phyloP scores from a whole-genome alignment of 2,888 invertebrate genomes.

The Polia nebulosa region DNA sequence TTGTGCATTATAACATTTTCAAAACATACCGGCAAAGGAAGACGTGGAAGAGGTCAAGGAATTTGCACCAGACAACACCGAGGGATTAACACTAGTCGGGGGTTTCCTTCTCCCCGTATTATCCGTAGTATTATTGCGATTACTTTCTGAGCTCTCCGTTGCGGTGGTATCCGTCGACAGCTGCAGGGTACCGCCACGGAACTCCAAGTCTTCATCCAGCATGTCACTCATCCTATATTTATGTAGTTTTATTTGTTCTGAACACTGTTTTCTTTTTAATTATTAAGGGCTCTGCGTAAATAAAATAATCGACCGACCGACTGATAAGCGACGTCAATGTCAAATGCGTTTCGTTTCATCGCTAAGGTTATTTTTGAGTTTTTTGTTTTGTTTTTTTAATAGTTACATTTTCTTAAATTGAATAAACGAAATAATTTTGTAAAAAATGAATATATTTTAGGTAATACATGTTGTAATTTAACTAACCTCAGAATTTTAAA shows the following conservation, averaged over 20 bases:
- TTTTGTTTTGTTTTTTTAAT: not conserved
- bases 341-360: slow-evolving; percentile 62
- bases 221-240: slow-evolving; percentile 82
- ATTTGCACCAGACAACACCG: slow-evolving; percentile 87
- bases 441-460: too few species aligned
- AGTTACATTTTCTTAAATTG: not conserved
- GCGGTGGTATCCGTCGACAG: slow-evolving; percentile 79
- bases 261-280: slow-evolving; percentile 50
- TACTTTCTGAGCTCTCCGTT: slow-evolving; percentile 71
- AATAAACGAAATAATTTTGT: not conserved
- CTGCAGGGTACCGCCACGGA: slow-evolving; percentile 90
- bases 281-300: slow-evolving; percentile 72
- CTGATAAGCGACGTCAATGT: slow-evolving; percentile 70
- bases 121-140: slow-evolving; percentile 71
- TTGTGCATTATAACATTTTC: slow-evolving; percentile 23
- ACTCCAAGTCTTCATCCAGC: slow-evolving; percentile 91
- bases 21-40: slow-evolving; percentile 83
- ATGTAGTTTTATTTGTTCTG: slow-evolving; percentile 36
- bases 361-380: not conserved
- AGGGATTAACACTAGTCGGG: slow-evolving; percentile 79
- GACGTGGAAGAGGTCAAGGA: slow-evolving; percentile 86
- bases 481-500: not conserved
- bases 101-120: slow-evolving; percentile 74
- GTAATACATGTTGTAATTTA: not conserved
- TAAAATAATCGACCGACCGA: slow-evolving; percentile 81